Evolutionary conservation across 2,888 invertebrate species (phyloP).

Genomic region (Zaprionus obscuricornis): DNA sequence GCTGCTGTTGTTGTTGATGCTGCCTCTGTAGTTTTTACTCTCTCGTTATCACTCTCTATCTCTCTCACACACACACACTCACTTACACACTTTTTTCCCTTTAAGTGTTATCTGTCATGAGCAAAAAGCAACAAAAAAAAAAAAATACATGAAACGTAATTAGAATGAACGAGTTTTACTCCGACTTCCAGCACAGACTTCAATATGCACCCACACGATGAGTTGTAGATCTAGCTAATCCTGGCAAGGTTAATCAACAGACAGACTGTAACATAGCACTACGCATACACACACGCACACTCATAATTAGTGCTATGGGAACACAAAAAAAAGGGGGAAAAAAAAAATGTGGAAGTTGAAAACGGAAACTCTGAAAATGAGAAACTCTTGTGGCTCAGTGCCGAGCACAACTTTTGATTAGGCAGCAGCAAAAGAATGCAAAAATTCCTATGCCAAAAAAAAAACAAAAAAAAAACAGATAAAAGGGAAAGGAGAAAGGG

Average conservation of each 20-base stretch:
- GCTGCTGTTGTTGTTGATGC: slow-evolving; percentile 14
- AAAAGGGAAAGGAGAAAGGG: no score
- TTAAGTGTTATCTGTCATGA: slow-evolving; percentile 27
- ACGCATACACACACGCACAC: slow-evolving; percentile 3
- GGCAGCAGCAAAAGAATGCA: slow-evolving; percentile 31
- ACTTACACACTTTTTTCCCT: slow-evolving; percentile 7
- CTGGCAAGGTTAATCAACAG: slow-evolving; percentile 39
- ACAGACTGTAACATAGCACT: no score
- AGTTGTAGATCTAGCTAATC: slow-evolving; percentile 18
- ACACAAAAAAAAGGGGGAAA: slow-evolving; percentile 6
- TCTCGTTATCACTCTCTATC: background rate
- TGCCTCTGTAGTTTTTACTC: no score
- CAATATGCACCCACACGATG: background rate
- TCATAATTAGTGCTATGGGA: slow-evolving; percentile 39
- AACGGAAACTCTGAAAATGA: slow-evolving; percentile 1
- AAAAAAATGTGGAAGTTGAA: slow-evolving; percentile 26
- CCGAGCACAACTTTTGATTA: slow-evolving; percentile 50
- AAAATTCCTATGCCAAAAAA: no score
- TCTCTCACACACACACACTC: slow-evolving; percentile 5
- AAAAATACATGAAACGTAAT: slow-evolving; percentile 60
- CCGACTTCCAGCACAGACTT: no score
- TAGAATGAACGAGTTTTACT: slow-evolving; percentile 62
- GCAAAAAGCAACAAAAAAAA: slow-evolving; percentile 23
- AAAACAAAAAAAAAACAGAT: no score
- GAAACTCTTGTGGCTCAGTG: no score